Percentiles rank a stretch among this genome's conserved stretches.
Evolutionary conservation across 2,113 vertebrate genomes (phyloP).

Genomic region (Nothocercus julius): DNA sequence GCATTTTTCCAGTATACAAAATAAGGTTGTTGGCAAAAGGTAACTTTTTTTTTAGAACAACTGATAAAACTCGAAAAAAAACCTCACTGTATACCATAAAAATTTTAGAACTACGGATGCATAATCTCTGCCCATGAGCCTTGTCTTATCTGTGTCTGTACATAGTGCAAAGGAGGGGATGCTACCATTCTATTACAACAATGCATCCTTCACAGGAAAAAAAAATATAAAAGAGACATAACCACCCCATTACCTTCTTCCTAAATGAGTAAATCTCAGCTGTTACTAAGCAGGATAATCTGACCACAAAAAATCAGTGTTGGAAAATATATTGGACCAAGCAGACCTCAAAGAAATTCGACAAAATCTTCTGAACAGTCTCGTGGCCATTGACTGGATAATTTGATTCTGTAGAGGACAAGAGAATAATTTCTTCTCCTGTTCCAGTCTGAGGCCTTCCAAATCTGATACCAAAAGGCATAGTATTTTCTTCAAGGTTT

Average conservation of each 20-base stretch:
- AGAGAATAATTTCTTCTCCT: neutral
- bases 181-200: neutral
- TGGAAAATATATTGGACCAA: neutral
- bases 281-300: neutral
- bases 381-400: neutral
- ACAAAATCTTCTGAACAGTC: neutral
- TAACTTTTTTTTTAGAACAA: neutral
- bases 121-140: neutral
- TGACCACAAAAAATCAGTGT: neutral
- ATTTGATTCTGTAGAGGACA: neutral
- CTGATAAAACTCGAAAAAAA: slow-evolving; percentile 10
- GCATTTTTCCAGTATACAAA: neutral
- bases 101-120: neutral
- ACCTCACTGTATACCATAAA: neutral
- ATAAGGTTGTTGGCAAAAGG: neutral
- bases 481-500: neutral
- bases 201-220: neutral
- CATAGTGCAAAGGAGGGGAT: neutral
- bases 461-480: neutral
- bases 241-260: neutral
- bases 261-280: neutral
- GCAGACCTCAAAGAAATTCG: neutral
- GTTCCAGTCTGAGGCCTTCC: neutral
- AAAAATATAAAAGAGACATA: neutral
- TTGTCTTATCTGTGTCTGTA: neutral